phyloP scores from a whole-genome alignment of 2,113 vertebrate genomes.

The Ahaetulla prasina region DNA sequence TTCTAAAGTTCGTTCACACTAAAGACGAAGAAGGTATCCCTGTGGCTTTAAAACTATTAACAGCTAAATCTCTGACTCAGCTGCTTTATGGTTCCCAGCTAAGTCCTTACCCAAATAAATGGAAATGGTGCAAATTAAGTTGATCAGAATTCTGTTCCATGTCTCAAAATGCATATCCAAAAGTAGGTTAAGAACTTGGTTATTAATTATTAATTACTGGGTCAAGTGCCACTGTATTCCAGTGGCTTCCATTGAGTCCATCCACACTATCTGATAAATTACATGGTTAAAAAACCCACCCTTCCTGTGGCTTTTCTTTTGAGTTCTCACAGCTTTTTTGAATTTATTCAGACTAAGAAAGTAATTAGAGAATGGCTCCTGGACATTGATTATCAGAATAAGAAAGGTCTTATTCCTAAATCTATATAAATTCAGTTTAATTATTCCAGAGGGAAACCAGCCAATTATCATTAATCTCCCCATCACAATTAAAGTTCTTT shows the following conservation, averaged over 20 bases:
- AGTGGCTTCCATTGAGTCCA: not conserved
- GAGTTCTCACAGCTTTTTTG: not conserved
- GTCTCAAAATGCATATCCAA: not conserved
- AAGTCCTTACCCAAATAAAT: not conserved
- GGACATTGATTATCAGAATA: not conserved
- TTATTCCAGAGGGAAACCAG: not conserved
- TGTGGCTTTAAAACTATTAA: not conserved
- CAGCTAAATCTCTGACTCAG: not conserved
- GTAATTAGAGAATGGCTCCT: not conserved
- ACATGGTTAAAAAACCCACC: not conserved
- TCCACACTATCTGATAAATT: not conserved
- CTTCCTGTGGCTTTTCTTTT: not conserved
- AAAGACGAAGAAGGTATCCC: not conserved
- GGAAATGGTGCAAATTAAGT: not conserved
- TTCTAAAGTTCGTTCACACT: not conserved
- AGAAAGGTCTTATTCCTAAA: not conserved
- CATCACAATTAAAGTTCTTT: not conserved
- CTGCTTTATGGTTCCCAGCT: not conserved
- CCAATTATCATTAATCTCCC: not conserved
- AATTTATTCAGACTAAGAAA: not conserved
- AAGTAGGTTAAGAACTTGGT: not conserved
- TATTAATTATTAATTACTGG: not conserved
- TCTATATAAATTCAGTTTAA: not conserved
- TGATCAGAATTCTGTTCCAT: not conserved
- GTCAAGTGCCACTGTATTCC: not conserved